These are phyloP conservation scores for Entomobrya proxima DNA, from an alignment of 2,888 invertebrate genomes.

Conservation along the genomic window DNA sequence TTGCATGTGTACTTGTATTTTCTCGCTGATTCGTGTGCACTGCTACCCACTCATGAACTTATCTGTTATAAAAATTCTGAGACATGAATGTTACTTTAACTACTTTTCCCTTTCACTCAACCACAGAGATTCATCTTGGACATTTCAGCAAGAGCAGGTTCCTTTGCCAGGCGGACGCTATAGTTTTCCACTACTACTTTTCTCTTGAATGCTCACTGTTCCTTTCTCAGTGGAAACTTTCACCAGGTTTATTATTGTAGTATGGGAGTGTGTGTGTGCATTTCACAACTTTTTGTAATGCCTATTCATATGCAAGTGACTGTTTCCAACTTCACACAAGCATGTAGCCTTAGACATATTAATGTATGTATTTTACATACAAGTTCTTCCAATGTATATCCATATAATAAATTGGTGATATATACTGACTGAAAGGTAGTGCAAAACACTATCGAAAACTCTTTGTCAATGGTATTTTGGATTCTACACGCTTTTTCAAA, in stretches of 20 bases:
- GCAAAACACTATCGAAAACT: constrained; percentile 38
- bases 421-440: not conserved
- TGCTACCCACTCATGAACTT: not conserved
- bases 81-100: constrained; percentile 24
- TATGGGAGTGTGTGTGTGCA: not conserved
- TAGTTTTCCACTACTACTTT: not conserved
- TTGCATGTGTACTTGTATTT: constrained; percentile 17
- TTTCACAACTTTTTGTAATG: not conserved
- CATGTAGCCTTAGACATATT: no score
- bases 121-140: constrained; percentile 43
- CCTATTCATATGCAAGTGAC: not conserved
- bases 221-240: constrained; percentile 22
- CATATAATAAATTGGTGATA: constrained; percentile 52
- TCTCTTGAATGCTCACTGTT: not conserved
- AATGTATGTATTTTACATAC: not conserved
- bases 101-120: not conserved
- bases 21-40: not conserved
- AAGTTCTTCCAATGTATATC: not conserved
- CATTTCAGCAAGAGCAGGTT: constrained; percentile 17
- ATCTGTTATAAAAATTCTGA: constrained; percentile 44
- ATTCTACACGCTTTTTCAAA: constrained; percentile 2
- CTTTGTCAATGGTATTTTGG: not conserved
- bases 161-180: not conserved
- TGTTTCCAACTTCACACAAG: not conserved
- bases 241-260: constrained; percentile 25